Conservation (phyloP, 2,113 vertebrate genomes). For the Neodontobutis hainanensis region DNA sequence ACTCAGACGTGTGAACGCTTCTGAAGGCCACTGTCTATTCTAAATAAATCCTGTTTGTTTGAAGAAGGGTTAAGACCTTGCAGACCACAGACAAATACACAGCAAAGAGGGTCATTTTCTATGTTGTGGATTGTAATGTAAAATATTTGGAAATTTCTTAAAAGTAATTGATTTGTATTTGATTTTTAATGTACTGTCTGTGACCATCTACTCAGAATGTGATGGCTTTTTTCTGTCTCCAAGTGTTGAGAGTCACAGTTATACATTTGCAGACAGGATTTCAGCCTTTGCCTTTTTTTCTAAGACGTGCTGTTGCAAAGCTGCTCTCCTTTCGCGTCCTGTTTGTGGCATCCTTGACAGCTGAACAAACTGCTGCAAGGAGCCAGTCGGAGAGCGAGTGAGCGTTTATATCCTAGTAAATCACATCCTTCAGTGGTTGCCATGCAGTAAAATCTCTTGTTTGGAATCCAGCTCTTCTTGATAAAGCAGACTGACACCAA, state of each 20-base stretch:
- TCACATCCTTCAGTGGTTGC: constrained; percentile 53
- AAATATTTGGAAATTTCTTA: background rate
- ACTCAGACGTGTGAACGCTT: too few species aligned
- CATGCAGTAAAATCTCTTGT: constrained; percentile 55
- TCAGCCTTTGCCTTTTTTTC: constrained; percentile 7
- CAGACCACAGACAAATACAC: too few species aligned
- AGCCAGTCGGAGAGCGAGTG: constrained; percentile 22
- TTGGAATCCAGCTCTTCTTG: constrained; percentile 39
- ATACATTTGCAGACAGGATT: constrained; percentile 18
- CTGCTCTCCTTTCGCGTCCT: constrained; percentile 11
- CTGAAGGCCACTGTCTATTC: too few species aligned
- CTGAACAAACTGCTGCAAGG: constrained; percentile 63
- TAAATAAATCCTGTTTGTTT: too few species aligned
- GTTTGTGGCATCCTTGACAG: constrained; percentile 54
- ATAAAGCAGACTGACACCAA: constrained; percentile 25
- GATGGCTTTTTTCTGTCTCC: too few species aligned
- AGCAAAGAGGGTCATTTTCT: background rate
- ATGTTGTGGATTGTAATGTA: background rate
- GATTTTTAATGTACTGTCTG: constrained; percentile 1
- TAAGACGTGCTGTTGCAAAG: constrained; percentile 35
- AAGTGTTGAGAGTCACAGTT: background rate
- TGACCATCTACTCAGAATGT: background rate
- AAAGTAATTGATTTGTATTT: background rate
- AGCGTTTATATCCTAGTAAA: constrained; percentile 53
- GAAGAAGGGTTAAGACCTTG: too few species aligned